Percentiles rank a stretch among this genome's conserved stretches.
phyloP scores from a whole-genome alignment of 2,797 vertebrate species.

The Microchirus variegatus region DNA sequence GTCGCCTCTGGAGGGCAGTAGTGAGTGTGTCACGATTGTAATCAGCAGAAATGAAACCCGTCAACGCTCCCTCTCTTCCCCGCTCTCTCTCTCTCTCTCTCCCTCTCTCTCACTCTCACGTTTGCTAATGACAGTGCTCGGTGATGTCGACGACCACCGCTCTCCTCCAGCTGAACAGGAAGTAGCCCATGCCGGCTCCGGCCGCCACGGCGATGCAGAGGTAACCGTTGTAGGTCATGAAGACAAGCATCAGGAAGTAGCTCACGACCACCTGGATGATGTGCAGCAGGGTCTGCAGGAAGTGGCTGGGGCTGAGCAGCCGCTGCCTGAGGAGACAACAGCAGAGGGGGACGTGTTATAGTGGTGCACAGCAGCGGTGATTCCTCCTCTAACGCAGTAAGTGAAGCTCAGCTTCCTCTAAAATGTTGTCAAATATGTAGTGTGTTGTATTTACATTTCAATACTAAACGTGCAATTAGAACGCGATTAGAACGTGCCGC shows the following conservation, averaged over 20 bases:
- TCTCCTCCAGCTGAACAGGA: conserved; percentile 98
- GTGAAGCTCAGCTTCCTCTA: no score
- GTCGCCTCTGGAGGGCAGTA: background rate
- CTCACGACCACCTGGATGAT: conserved; percentile 94
- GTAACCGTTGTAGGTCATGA: conserved; percentile 98
- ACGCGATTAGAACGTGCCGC: no score
- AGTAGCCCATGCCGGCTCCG: conserved; percentile 92
- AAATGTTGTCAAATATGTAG: no score
- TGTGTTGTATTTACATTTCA: no score
- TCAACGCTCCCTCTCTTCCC: no score
- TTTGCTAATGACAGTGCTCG: conserved; percentile 91
- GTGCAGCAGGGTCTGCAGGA: conserved; percentile 93
- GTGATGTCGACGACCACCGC: conserved; percentile 98
- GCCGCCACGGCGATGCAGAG: conserved; percentile 93
- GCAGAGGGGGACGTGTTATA: background rate
- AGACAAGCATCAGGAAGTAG: conserved; percentile 97
- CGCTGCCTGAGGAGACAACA: conserved; percentile 82
- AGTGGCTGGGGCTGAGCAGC: conserved; percentile 93
- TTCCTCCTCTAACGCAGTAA: no score
- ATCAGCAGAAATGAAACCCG: conserved; percentile 23
- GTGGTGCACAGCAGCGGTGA: no score
- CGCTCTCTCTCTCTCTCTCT: background rate
- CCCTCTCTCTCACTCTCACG: background rate
- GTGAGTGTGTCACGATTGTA: conserved; percentile 11
- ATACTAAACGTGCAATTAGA: no score